phyloP scores from a whole-genome alignment of 2,888 invertebrate species.

The Erebia ligea region DNA sequence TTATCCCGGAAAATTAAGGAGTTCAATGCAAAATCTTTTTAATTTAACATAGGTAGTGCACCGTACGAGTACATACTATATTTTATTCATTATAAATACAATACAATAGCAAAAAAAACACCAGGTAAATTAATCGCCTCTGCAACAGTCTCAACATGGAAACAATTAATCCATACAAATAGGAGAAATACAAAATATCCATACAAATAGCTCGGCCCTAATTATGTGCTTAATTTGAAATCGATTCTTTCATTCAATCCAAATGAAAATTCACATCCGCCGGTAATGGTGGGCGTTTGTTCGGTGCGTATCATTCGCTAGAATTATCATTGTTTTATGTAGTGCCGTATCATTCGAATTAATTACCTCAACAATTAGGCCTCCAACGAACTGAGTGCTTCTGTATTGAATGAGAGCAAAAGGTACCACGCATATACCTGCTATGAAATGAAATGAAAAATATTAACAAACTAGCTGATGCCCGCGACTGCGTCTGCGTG shows the following conservation, averaged over 20 bases:
- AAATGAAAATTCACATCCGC: constrained; percentile 13
- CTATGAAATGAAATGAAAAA: neutral
- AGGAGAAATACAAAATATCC: neutral
- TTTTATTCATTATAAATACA: neutral
- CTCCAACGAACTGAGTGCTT: constrained; percentile 19
- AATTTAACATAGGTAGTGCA: no score
- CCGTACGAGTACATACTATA: neutral
- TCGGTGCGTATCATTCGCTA: constrained; percentile 46
- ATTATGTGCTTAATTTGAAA: constrained; percentile 22
- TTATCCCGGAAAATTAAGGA: no score
- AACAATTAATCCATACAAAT: neutral
- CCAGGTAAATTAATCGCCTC: neutral
- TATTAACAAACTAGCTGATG: neutral
- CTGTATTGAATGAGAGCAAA: neutral
- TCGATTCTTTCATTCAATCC: constrained; percentile 23
- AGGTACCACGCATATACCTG: neutral
- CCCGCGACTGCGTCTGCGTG: no score
- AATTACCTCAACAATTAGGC: constrained; percentile 46
- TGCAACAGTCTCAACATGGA: neutral
- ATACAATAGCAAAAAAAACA: neutral
- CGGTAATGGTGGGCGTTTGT: constrained; percentile 50
- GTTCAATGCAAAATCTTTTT: no score
- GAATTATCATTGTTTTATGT: constrained; percentile 54
- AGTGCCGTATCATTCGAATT: constrained; percentile 55
- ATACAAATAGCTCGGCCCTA: neutral